A percentile compares a stretch with the other conserved stretches of the same genome.
Conservation (phyloP, 2,113 vertebrate genomes). For the Menura novaehollandiae region DNA sequence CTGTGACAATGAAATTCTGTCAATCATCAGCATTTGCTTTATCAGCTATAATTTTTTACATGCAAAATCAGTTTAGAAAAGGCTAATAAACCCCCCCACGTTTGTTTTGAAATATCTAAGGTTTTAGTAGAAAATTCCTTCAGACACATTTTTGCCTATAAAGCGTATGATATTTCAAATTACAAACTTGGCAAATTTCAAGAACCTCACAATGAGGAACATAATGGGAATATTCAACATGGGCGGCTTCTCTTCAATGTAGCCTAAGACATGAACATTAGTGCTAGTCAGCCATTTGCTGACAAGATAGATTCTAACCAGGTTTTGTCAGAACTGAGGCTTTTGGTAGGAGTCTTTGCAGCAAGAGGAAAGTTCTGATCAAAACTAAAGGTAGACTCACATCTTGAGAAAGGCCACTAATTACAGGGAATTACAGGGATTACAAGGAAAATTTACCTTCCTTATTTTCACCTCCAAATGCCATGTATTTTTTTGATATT, state of each 20-base stretch:
- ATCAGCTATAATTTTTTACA: background rate
- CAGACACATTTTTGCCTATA: background rate
- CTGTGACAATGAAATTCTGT: background rate
- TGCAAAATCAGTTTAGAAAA: background rate
- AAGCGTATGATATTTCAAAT: background rate
- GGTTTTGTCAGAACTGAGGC: background rate
- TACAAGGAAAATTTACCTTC: background rate
- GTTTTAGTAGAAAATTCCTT: background rate
- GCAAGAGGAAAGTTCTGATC: background rate
- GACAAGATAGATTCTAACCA: background rate
- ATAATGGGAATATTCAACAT: background rate
- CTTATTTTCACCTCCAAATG: background rate
- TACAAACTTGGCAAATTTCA: background rate
- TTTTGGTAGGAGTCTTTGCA: background rate
- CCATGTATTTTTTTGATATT: background rate
- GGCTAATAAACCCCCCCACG: fast-evolving
- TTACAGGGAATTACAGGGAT: background rate
- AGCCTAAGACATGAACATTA: background rate
- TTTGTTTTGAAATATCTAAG: background rate
- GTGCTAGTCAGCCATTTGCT: background rate
- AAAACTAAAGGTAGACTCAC: background rate
- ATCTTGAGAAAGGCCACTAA: background rate
- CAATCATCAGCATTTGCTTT: background rate
- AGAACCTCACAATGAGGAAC: background rate
- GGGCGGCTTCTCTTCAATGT: background rate